A percentile compares a stretch with the other conserved stretches of the same genome.
Conservation (phyloP, 2,113 vertebrate species). For the Galemys pyrenaicus region DNA sequence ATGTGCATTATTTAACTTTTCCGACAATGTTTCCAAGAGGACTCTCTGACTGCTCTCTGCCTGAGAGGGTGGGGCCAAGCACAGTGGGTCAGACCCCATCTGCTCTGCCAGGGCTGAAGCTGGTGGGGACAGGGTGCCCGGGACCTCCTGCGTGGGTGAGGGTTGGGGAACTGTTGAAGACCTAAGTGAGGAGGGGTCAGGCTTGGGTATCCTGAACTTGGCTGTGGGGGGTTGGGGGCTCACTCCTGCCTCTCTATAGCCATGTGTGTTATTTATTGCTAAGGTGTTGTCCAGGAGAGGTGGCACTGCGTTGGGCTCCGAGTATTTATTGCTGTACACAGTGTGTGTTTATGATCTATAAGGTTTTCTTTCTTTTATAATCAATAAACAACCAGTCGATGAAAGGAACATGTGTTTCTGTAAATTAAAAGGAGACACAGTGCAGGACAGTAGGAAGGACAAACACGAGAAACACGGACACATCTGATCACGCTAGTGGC, state of each 20-base stretch:
- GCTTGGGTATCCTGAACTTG: too few species aligned
- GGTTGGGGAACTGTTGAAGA: neutral
- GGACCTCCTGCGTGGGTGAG: neutral
- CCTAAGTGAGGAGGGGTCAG: neutral
- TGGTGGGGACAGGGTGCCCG: neutral
- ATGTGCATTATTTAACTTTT: neutral
- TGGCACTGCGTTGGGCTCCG: constrained; percentile 70
- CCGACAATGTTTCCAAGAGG: neutral
- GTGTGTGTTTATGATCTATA: constrained; percentile 97
- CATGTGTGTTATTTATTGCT: constrained; percentile 94
- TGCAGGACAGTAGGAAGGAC: neutral
- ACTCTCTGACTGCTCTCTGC: constrained; percentile 33
- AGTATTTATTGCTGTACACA: constrained; percentile 98
- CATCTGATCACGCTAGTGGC: neutral
- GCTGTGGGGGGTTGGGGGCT: too few species aligned
- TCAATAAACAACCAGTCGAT: constrained; percentile 90
- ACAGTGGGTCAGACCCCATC: neutral
- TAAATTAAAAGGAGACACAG: neutral
- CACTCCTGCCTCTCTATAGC: constrained; percentile 49
- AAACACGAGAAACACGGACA: neutral
- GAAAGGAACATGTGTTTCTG: neutral
- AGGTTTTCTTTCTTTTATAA: constrained; percentile 99
- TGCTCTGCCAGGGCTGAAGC: constrained; percentile 44
- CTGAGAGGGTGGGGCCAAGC: neutral
- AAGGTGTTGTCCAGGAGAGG: constrained; percentile 93